These are phyloP conservation scores for Trichogramma pretiosum DNA, from an alignment of 1,140 invertebrate genomes.

Conservation along the genomic window DNA sequence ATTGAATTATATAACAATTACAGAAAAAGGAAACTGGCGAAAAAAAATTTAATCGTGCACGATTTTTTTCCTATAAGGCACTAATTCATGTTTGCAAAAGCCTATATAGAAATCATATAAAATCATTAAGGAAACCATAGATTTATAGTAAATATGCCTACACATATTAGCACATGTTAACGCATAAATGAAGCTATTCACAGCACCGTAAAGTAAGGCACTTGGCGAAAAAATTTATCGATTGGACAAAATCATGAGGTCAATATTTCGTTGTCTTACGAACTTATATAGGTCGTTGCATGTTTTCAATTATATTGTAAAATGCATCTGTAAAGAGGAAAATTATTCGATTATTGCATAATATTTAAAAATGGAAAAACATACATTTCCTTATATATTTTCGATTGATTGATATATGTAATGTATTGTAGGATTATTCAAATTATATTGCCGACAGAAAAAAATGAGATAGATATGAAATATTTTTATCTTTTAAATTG, in stretches of 20 bases:
- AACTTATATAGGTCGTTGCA: slow-evolving; percentile 7
- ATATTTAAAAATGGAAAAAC: no score
- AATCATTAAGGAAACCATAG: neutral
- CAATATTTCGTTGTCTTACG: slow-evolving; percentile 15
- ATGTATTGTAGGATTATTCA: slow-evolving; percentile 7
- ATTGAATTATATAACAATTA: slow-evolving; percentile 32
- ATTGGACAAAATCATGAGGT: slow-evolving; percentile 17
- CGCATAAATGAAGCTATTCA: slow-evolving; percentile 19
- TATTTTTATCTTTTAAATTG: slow-evolving; percentile 13
- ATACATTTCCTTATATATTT: no score
- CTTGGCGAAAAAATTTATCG: slow-evolving; percentile 19
- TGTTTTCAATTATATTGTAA: no score
- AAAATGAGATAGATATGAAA: slow-evolving; percentile 10
- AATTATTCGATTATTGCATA: slow-evolving; percentile 1
- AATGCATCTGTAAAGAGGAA: no score
- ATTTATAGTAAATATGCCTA: slow-evolving; percentile 1
- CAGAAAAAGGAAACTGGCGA: slow-evolving; percentile 20
- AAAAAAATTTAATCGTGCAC: slow-evolving; percentile 5
- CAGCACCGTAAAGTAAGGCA: slow-evolving; percentile 17
- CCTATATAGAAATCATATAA: no score
- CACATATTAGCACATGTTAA: slow-evolving; percentile 13
- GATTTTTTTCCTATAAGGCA: slow-evolving; percentile 8
- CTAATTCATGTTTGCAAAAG: slow-evolving; percentile 12
- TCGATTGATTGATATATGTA: no score
- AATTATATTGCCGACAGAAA: slow-evolving; percentile 6